Base-by-base conservation (phyloP, 2,888 invertebrate species). In the Amorpha juglandis region DNA sequence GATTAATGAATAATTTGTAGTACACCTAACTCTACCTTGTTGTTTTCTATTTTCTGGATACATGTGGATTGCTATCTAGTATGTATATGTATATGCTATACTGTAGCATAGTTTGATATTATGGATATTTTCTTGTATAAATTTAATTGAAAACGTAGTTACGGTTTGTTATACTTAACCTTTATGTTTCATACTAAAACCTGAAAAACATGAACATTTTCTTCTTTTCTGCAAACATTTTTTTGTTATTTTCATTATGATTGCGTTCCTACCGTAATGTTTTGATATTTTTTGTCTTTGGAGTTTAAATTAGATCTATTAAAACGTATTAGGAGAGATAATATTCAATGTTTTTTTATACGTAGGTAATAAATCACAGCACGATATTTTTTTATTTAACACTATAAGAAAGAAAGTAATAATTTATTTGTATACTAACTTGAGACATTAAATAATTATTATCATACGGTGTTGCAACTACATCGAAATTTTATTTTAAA, bases 131-230 rank as follows among this genome's bases (percentile, higher is more conserved):
- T 38, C 3, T 38, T 9, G 9, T 38, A 27, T 8, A 6, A 38
- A 38, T 38, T 38, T 6, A 7, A 38, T 38, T 33, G 19, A 21
- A 21, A 51, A 51, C 9, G 21, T 52, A 6, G 4, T 35, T 35
- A n/a, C 6, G 14, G 14, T 11, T 16, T 58, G 55, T 58, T 6
- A 58, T 58, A 58, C 55, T 55, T 38, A 38, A 19, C 55, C 55
- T 38, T n/a, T 27, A 27, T 27, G 8, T 35, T 19, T 58, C 16
- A 48, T 35, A 38, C 55, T 4, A 9, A 11, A 12, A 38, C 11
- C 55, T 58, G 55, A 58, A 58, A 52, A 58, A 38, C 55, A 58
- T 58, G 16, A 35, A 58, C 3, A n/a, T 35, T 55, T 8, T 33
- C 27, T 27, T 35, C 4, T 0, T 35, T 35, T 53, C 14, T 35